Percentiles rank a stretch among this genome's conserved stretches.
Conservation (phyloP, 2,888 invertebrate genomes). For the Proisotoma minuta region DNA sequence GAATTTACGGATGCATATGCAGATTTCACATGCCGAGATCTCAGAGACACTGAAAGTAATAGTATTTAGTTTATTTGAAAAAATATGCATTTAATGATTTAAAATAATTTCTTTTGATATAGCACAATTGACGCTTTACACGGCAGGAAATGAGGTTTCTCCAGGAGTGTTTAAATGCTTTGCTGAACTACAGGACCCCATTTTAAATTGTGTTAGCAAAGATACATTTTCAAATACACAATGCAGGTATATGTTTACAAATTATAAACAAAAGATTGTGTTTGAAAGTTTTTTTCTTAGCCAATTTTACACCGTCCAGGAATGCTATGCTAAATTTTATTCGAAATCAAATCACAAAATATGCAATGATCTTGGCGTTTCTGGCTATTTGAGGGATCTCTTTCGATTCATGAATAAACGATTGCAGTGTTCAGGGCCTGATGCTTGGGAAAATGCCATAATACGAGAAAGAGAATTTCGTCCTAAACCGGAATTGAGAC, state of each 20-base stretch:
- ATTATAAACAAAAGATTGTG: background rate
- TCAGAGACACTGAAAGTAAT: slow-evolving; percentile 29
- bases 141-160: background rate
- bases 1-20: slow-evolving; percentile 30
- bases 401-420: slow-evolving; percentile 24
- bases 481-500: too few relatives aligned
- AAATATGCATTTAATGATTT: background rate
- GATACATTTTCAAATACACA: slow-evolving; percentile 24
- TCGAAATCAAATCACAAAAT: slow-evolving; percentile 21
- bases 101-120: background rate
- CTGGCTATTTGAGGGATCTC: slow-evolving; percentile 33
- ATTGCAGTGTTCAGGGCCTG: slow-evolving; percentile 11
- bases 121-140: slow-evolving; percentile 21
- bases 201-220: slow-evolving; percentile 31
- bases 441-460: background rate
- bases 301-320: slow-evolving; percentile 30
- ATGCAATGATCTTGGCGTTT: slow-evolving; percentile 25
- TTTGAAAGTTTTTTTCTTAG: slow-evolving; percentile 7
- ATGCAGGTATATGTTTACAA: slow-evolving; percentile 17
- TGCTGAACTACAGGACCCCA: slow-evolving; percentile 31
- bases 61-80: background rate
- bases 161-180: slow-evolving; percentile 34
- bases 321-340: slow-evolving; percentile 33
- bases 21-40: slow-evolving; percentile 27
- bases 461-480: background rate